phyloP scores from a whole-genome alignment of 2,888 invertebrate genomes.

The Ametastegia equiseti region DNA sequence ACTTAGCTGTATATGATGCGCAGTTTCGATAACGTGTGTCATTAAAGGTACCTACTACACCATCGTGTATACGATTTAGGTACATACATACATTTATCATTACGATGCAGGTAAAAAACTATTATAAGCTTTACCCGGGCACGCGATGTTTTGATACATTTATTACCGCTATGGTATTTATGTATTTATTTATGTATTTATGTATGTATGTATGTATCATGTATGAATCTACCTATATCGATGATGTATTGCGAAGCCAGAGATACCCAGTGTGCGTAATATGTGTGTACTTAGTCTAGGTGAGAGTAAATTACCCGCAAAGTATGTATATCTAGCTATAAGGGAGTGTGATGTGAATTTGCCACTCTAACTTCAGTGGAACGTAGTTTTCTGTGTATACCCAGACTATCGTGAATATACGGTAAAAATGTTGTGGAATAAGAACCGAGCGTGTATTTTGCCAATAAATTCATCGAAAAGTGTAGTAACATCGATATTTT shows the following conservation, averaged over 20 bases:
- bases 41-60: conserved; percentile 25
- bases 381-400: too few relatives aligned
- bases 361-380: too few relatives aligned
- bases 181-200: not conserved
- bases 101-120: conserved; percentile 13
- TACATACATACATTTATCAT: too few relatives aligned
- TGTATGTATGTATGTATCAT: not conserved
- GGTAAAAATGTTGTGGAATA: too few relatives aligned
- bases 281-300: too few relatives aligned
- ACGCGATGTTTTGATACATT: conserved; percentile 35
- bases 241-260: not conserved
- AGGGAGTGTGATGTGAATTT: too few relatives aligned
- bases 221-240: too few relatives aligned
- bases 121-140: conserved; percentile 17
- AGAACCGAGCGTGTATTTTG: too few relatives aligned
- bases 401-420: too few relatives aligned
- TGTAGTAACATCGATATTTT: too few relatives aligned
- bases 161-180: not conserved
- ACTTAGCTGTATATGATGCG: not conserved
- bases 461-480: too few relatives aligned
- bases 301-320: not conserved
- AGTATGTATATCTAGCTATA: not conserved
- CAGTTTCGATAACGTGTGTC: conserved; percentile 1
- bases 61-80: too few relatives aligned
- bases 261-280: not conserved